Conservation (phyloP, 2,797 vertebrate species). For the Chaetophractus vellerosus region DNA sequence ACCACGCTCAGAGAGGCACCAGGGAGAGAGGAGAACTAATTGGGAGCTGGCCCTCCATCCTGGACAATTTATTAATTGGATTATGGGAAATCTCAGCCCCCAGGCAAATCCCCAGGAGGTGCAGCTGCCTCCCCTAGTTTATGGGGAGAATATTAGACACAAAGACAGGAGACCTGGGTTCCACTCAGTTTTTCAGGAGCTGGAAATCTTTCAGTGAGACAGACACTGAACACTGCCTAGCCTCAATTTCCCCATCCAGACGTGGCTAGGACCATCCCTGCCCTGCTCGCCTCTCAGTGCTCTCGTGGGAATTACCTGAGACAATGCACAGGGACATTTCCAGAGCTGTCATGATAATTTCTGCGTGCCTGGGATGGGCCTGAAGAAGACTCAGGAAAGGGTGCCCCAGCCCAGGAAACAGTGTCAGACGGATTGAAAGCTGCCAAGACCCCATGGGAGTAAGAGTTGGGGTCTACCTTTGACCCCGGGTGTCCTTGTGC, state of each 20-base stretch:
- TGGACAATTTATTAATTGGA: constrained; percentile 86
- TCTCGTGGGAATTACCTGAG: not conserved
- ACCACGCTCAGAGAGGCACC: constrained; percentile 83
- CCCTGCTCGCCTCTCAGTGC: not conserved
- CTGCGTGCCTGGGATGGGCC: too few species aligned
- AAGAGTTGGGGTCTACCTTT: not conserved
- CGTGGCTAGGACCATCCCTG: not conserved
- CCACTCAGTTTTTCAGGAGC: constrained; percentile 30
- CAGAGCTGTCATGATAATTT: not conserved
- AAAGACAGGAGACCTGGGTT: constrained; percentile 32
- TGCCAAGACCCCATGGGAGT: not conserved
- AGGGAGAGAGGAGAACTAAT: constrained; percentile 86
- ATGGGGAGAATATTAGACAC: constrained; percentile 52
- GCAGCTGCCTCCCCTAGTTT: constrained; percentile 1
- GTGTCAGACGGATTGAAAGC: not conserved
- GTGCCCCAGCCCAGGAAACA: not conserved
- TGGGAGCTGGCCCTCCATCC: constrained; percentile 86
- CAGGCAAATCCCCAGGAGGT: constrained; percentile 83
- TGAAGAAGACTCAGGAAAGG: not conserved
- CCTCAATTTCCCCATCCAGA: constrained; percentile 63
- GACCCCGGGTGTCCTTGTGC: not conserved
- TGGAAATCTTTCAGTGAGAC: constrained; percentile 47
- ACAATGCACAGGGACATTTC: not conserved
- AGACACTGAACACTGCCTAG: not conserved
- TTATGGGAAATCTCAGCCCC: constrained; percentile 84